Conservation (phyloP, 2,113 vertebrate genomes). For the Piaya cayana region DNA sequence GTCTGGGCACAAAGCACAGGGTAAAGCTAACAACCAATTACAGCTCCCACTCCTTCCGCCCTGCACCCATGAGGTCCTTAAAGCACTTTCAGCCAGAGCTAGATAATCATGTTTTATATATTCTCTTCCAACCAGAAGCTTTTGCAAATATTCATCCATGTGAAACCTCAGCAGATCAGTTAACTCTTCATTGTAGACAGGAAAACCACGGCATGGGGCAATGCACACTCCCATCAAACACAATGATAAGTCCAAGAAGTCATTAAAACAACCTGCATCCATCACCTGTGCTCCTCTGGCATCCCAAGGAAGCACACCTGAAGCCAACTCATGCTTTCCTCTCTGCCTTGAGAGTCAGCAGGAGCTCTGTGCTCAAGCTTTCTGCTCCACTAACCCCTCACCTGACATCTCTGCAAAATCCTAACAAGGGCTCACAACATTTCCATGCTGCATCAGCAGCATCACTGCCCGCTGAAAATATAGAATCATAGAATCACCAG, state of each 20-base stretch:
- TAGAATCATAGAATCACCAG: too few relatives aligned
- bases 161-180: neutral
- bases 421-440: accelerated
- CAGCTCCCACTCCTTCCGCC: neutral
- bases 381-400: neutral
- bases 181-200: neutral
- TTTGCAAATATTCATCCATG: neutral
- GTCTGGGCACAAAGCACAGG: neutral
- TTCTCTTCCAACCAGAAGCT: neutral
- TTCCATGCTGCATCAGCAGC: neutral
- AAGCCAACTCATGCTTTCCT: neutral
- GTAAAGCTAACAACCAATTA: neutral
- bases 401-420: neutral
- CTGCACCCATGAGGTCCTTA: neutral
- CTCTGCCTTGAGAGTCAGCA: neutral
- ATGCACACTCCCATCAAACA: neutral
- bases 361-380: neutral
- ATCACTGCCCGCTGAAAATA: neutral
- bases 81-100: neutral
- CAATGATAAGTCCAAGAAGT: neutral
- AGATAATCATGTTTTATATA: neutral
- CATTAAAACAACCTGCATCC: neutral
- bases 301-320: neutral
- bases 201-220: neutral
- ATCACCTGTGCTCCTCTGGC: neutral